phyloP scores from a whole-genome alignment of 1,140 invertebrate species.

The Platorchestia sp. region DNA sequence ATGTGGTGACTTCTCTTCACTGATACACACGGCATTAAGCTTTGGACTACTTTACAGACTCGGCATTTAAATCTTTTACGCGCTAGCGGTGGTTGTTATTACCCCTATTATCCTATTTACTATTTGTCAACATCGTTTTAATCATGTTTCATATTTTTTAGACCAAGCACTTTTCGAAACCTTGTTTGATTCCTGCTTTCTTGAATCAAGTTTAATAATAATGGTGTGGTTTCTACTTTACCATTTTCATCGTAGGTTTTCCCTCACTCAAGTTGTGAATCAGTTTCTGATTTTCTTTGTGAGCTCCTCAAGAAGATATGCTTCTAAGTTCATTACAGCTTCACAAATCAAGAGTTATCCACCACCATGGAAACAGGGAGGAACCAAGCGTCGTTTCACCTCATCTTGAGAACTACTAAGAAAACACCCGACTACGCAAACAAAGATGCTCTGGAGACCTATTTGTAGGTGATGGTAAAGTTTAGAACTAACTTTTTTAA shows the following conservation, averaged over 20 bases:
- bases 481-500: too few species aligned
- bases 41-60: neutral
- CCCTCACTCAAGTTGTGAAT: neutral
- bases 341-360: neutral
- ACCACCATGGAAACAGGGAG: too few species aligned
- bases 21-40: neutral
- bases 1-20: neutral
- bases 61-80: neutral
- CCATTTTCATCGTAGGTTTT: neutral
- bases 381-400: too few species aligned
- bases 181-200: neutral
- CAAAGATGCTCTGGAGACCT: too few species aligned
- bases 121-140: neutral
- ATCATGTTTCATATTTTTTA: neutral
- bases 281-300: neutral
- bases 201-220: neutral
- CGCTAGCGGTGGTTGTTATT: neutral
- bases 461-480: too few species aligned
- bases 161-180: neutral
- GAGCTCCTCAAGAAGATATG: neutral
- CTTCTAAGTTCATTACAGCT: neutral
- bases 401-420: too few species aligned
- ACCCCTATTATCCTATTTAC: neutral
- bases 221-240: neutral
- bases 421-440: too few species aligned